A percentile compares a stretch with the other conserved stretches of the same genome.
Evolutionary conservation across 2,113 vertebrate genomes (phyloP).

Genomic region (Dipodomys stephensi): DNA sequence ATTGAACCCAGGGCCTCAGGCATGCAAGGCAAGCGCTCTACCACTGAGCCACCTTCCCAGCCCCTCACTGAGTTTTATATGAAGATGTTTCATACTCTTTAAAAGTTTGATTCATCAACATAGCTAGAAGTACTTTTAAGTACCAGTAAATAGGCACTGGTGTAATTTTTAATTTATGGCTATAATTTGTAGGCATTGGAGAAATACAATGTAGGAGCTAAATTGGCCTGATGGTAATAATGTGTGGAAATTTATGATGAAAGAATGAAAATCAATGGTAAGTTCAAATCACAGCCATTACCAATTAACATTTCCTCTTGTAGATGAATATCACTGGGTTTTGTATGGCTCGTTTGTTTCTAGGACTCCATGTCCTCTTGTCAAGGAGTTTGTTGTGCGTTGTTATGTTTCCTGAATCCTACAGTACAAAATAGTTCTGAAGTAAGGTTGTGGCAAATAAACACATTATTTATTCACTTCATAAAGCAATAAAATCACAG

Average conservation of each 20-base stretch:
- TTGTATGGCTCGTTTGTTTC: conserved; percentile 62
- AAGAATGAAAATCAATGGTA: conserved; percentile 74
- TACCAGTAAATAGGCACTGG: background rate
- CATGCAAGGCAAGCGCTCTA: too few species aligned
- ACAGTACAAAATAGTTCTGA: conserved; percentile 18
- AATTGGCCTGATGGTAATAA: conserved; percentile 51
- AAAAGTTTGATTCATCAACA: conserved; percentile 52
- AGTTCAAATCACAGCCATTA: conserved; percentile 65
- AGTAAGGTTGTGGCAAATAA: background rate
- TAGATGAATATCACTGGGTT: conserved; percentile 49
- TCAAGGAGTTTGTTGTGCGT: conserved; percentile 21
- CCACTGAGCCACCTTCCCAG: too few species aligned
- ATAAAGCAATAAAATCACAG: conserved; percentile 12
- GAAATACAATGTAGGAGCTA: conserved; percentile 50
- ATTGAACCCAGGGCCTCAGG: too few species aligned
- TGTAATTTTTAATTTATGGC: conserved; percentile 50
- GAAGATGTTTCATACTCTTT: conserved; percentile 17
- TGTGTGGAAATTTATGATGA: conserved; percentile 65
- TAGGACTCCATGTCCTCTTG: background rate
- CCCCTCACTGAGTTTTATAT: conserved; percentile 11
- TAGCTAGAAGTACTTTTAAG: conserved; percentile 51
- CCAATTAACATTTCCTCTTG: conserved; percentile 65
- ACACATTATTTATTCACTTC: background rate
- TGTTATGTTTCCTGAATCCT: conserved; percentile 57
- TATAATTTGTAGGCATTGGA: conserved; percentile 63